Evolutionary conservation across 2,797 vertebrate genomes (phyloP).

Genomic region (Liparis tanakae): DNA sequence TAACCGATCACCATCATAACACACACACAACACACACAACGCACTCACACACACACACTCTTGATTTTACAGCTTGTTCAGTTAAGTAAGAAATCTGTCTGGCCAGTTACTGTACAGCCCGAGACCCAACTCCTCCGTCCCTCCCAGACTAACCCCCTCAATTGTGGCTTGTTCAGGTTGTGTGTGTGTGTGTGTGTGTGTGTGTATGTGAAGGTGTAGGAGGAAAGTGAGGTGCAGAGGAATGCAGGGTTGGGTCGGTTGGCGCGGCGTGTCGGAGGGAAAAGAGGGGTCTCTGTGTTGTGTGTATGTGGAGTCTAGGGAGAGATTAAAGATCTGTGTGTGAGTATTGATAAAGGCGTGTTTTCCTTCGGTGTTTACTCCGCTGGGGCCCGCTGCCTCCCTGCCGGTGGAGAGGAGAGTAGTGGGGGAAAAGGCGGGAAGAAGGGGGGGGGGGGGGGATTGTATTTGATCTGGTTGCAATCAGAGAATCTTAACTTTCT

Average conservation of each 20-base stretch:
- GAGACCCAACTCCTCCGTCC: conserved; percentile 40
- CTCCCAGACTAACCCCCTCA: conserved; percentile 61
- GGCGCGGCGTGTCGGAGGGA: conserved; percentile 57
- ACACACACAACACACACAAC: conserved; percentile 32
- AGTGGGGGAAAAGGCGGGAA: neutral
- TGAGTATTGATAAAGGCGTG: conserved; percentile 71
- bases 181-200: conserved; percentile 29
- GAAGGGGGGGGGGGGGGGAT: neutral
- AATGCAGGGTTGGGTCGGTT: conserved; percentile 70
- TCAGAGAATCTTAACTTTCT: neutral
- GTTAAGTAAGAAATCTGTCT: conserved; percentile 64
- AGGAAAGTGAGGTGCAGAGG: conserved; percentile 58
- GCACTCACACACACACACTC: neutral
- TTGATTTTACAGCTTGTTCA: conserved; percentile 58
- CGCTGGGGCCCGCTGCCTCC: conserved; percentile 48
- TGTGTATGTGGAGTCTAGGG: conserved; percentile 61
- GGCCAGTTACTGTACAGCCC: conserved; percentile 64
- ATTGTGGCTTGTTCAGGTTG: conserved; percentile 75
- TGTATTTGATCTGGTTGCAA: conserved; percentile 7
- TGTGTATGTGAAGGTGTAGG: conserved; percentile 39
- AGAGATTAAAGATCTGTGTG: conserved; percentile 65
- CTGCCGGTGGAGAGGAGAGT: conserved; percentile 45
- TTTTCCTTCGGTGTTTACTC: conserved; percentile 69
- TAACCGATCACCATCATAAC: conserved; percentile 24
- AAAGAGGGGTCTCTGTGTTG: conserved; percentile 76